Evolutionary conservation across 2,113 vertebrate species (phyloP).

Genomic region (Gnathonemus longibarbis): DNA sequence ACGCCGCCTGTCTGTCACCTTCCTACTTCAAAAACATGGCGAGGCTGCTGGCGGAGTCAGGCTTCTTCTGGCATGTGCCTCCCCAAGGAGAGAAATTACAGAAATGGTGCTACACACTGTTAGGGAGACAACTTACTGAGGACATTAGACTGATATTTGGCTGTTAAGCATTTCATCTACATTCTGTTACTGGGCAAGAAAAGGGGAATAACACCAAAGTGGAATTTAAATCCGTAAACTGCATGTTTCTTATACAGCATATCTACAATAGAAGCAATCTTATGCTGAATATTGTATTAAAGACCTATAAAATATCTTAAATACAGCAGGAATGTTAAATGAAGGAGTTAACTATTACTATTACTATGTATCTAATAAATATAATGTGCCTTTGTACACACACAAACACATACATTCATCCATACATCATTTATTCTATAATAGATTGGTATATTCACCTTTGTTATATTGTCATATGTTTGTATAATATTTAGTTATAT

Average conservation of each 20-base stretch:
- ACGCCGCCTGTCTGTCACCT: conserved; percentile 11
- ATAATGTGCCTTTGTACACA: neutral
- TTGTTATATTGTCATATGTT: neutral
- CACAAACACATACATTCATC: neutral
- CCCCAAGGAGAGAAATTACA: neutral
- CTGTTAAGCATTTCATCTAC: neutral
- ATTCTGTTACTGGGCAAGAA: neutral
- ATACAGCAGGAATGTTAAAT: neutral
- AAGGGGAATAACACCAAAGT: neutral
- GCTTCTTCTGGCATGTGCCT: neutral
- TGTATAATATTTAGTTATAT: neutral
- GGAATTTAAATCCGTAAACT: neutral
- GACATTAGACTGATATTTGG: neutral
- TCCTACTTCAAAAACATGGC: neutral
- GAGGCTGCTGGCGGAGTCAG: neutral
- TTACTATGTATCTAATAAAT: neutral
- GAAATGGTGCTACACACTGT: neutral
- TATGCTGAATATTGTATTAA: neutral
- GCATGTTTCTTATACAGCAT: neutral
- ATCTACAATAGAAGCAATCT: neutral
- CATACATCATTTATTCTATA: neutral
- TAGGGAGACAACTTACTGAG: neutral
- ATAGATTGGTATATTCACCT: neutral
- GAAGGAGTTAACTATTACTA: neutral
- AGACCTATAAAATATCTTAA: neutral